Conservation (phyloP, 2,888 invertebrate genomes). For the Tachystola acroxantha region DNA sequence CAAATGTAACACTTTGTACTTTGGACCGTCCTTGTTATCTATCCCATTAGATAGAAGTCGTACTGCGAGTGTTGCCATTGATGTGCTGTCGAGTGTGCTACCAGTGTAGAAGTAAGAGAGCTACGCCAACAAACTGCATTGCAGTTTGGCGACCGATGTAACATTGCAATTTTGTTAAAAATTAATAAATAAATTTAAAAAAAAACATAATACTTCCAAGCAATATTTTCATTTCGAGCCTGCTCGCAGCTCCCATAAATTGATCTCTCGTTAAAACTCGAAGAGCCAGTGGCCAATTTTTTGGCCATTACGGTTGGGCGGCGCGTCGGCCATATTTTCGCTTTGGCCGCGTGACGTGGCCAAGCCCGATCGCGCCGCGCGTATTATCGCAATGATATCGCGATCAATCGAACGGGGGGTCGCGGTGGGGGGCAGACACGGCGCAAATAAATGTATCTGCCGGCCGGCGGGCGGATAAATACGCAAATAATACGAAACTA, state of each 20-base stretch:
- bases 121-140: too few relatives aligned
- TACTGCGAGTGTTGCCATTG: too few relatives aligned
- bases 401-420: constrained; percentile 70
- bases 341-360: constrained; percentile 40
- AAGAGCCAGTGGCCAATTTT: constrained; percentile 29
- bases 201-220: too few relatives aligned
- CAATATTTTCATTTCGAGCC: not conserved
- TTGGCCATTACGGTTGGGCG: constrained; percentile 29
- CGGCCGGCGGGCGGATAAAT: constrained; percentile 75
- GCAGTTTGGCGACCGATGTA: too few relatives aligned
- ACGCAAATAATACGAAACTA: constrained; percentile 79
- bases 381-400: constrained; percentile 78
- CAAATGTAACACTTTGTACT: too few relatives aligned
- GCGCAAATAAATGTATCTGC: constrained; percentile 75
- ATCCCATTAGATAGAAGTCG: too few relatives aligned
- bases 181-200: too few relatives aligned
- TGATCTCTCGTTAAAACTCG: constrained; percentile 13
- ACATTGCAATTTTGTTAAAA: too few relatives aligned
- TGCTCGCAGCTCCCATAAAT: constrained; percentile 7
- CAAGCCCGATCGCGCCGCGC: constrained; percentile 56
- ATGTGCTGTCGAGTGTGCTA: too few relatives aligned
- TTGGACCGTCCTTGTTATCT: too few relatives aligned
- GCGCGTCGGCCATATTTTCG: constrained; percentile 53
- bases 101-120: too few relatives aligned
- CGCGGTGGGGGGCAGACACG: constrained; percentile 28